Evolutionary conservation across 2,113 vertebrate species (phyloP).

Genomic region (Tenrec ecaudatus): DNA sequence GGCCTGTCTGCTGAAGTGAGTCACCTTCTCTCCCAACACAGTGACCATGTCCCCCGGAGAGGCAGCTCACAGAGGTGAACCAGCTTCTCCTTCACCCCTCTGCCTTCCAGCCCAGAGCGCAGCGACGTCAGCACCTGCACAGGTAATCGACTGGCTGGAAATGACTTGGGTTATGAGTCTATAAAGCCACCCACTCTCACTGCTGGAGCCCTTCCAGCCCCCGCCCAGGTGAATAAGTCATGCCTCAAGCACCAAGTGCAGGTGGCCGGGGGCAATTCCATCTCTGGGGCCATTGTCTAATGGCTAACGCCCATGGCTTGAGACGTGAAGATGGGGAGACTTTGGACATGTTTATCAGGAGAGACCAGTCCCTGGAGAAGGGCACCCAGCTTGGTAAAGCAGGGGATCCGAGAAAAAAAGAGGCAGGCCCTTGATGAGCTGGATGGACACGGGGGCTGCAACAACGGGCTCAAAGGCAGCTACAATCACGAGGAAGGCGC

Average conservation of each 20-base stretch:
- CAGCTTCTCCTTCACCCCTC: not conserved
- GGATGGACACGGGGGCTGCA: too few species aligned
- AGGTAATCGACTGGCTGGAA: not conserved
- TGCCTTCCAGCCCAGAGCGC: not conserved
- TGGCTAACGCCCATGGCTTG: not conserved
- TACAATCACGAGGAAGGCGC: too few species aligned
- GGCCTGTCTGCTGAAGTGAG: not conserved
- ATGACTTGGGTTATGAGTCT: conserved; percentile 41
- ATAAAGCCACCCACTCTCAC: conserved; percentile 66
- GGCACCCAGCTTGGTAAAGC: too few species aligned
- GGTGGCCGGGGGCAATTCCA: not conserved
- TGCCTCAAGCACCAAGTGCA: not conserved
- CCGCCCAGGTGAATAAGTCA: conserved; percentile 55
- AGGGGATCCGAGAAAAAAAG: too few species aligned
- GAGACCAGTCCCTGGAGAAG: too few species aligned
- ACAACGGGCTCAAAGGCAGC: too few species aligned
- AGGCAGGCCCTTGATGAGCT: too few species aligned
- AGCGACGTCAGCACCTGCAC: not conserved
- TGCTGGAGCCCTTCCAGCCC: not conserved
- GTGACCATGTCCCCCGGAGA: not conserved
- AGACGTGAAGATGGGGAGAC: too few species aligned
- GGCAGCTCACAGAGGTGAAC: not conserved
- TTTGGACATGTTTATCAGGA: too few species aligned
- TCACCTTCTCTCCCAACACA: not conserved
- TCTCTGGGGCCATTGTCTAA: not conserved